Evolutionary conservation across 2,113 vertebrate species (phyloP).

Genomic region (Channa argus): DNA sequence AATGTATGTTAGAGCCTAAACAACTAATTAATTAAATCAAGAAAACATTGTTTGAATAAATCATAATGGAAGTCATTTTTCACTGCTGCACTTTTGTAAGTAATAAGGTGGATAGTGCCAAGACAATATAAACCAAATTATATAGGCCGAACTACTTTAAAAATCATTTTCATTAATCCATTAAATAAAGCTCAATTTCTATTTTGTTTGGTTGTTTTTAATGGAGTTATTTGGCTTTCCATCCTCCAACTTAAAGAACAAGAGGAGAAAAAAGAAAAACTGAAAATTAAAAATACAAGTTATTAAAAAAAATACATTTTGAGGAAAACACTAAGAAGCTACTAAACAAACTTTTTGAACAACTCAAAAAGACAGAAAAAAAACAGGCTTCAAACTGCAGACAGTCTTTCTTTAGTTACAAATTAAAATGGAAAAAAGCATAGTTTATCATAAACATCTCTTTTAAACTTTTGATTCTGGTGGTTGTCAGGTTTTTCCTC

Average conservation of each 20-base stretch:
- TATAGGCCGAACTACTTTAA: not conserved
- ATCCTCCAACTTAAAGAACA: constrained; percentile 47
- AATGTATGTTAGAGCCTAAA: too few species aligned
- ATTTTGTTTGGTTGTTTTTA: constrained; percentile 69
- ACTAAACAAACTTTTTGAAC: constrained; percentile 71
- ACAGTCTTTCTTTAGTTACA: constrained; percentile 74
- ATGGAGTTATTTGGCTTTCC: constrained; percentile 64
- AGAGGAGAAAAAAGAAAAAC: constrained; percentile 43
- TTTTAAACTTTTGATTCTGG: constrained; percentile 57
- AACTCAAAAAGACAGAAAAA: constrained; percentile 55
- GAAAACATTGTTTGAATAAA: too few species aligned
- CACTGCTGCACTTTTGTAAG: not conserved
- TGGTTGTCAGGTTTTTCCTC: constrained; percentile 47
- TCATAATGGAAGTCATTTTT: too few species aligned
- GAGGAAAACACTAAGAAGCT: constrained; percentile 69
- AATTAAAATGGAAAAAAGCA: constrained; percentile 65
- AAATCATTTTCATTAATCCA: not conserved
- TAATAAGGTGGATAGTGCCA: too few species aligned
- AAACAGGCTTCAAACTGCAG: constrained; percentile 54
- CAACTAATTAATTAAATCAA: too few species aligned
- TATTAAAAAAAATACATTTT: constrained; percentile 64
- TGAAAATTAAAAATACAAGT: constrained; percentile 68
- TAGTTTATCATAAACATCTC: constrained; percentile 70
- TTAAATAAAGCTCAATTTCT: constrained; percentile 35
- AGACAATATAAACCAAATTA: not conserved